These are phyloP conservation scores for Hydrotaea cyrtoneurina DNA, from an alignment of 2,888 invertebrate genomes.

Conservation along the genomic window DNA sequence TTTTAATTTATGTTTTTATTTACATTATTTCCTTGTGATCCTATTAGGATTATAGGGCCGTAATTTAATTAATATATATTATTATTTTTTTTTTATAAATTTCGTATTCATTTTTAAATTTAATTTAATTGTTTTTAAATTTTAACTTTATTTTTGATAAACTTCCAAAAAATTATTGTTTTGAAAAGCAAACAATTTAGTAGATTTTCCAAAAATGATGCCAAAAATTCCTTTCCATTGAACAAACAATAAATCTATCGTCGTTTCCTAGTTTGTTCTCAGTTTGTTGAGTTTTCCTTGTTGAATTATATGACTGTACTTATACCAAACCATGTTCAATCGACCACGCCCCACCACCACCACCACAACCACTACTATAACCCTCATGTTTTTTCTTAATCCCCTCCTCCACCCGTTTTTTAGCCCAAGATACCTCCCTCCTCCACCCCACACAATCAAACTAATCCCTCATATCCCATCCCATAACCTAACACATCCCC, in stretches of 20 bases:
- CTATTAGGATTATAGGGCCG: too few species aligned
- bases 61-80: too few species aligned
- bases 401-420: background rate
- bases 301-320: background rate
- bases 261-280: background rate
- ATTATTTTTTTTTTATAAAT: too few species aligned
- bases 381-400: background rate
- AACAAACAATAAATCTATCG: too few species aligned
- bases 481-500: background rate
- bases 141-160: too few species aligned
- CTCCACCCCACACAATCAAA: background rate
- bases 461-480: background rate
- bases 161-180: too few species aligned
- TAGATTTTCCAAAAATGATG: too few species aligned
- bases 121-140: too few species aligned
- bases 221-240: too few species aligned
- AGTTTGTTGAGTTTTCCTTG: background rate
- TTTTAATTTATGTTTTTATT: conserved; percentile 53
- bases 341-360: conserved; percentile 27
- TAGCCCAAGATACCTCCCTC: background rate
- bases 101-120: too few species aligned
- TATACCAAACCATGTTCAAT: conserved; percentile 25
- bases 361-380: conserved; percentile 2
- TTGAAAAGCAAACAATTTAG: too few species aligned
- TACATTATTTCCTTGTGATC: too few species aligned